phyloP scores from a whole-genome alignment of 2,113 vertebrate species.

The Eulacestoma nigropectus region DNA sequence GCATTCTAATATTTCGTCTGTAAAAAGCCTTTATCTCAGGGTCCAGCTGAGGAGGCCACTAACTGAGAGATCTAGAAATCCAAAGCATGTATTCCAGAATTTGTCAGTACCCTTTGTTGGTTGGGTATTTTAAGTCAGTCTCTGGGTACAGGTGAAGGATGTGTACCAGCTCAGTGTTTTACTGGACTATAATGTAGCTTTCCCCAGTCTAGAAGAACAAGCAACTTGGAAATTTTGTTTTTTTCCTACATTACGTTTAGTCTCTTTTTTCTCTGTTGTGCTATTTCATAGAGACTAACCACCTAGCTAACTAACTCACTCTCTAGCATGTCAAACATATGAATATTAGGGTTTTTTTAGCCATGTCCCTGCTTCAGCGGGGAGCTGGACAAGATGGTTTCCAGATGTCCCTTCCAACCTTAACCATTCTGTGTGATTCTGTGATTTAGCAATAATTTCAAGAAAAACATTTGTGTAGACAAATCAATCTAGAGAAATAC shows the following conservation, averaged over 20 bases:
- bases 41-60: fast-evolving
- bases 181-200: neutral
- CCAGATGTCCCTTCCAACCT: neutral
- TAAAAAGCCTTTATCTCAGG: neutral
- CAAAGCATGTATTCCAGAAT: neutral
- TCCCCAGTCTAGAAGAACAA: neutral
- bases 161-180: neutral
- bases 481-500: neutral
- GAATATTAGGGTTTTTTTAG: neutral
- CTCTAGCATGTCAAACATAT: neutral
- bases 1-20: neutral
- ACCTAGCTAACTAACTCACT: neutral
- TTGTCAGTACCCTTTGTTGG: neutral
- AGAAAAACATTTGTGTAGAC: neutral
- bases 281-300: neutral
- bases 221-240: neutral
- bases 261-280: neutral
- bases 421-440: neutral
- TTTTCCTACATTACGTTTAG: neutral
- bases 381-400: neutral
- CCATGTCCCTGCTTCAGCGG: neutral
- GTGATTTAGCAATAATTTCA: neutral
- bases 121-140: neutral
- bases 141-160: neutral
- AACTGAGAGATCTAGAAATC: neutral